Evolutionary conservation across 2,797 vertebrate species (phyloP).

Genomic region (Gobio occitaniae): DNA sequence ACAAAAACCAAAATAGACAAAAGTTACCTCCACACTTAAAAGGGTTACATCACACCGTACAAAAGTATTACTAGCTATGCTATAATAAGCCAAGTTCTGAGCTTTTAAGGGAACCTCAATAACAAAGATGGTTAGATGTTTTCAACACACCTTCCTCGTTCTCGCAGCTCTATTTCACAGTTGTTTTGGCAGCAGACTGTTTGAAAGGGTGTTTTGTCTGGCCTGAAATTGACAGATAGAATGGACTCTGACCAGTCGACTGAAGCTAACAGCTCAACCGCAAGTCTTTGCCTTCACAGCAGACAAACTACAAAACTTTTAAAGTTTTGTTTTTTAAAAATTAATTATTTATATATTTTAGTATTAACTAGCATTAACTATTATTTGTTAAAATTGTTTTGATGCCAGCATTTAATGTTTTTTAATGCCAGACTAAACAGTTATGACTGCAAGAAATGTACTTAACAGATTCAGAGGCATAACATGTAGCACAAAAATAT

Average conservation of each 20-base stretch:
- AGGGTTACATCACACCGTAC: neutral
- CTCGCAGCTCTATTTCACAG: conserved; percentile 28
- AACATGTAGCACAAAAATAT: no score
- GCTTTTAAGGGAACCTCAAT: conserved; percentile 1
- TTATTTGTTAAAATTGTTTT: no score
- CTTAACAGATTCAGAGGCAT: no score
- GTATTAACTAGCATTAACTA: no score
- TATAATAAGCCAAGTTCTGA: conserved; percentile 1
- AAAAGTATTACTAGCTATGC: neutral
- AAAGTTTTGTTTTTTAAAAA: neutral
- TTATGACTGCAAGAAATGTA: no score
- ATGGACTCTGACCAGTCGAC: conserved; percentile 28
- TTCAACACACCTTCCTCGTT: neutral
- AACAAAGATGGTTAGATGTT: conserved; percentile 17
- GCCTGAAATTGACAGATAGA: conserved; percentile 33
- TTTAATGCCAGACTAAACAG: no score
- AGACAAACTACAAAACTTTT: neutral
- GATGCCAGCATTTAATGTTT: no score
- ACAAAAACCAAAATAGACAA: neutral
- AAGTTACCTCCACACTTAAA: neutral
- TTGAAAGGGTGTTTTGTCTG: conserved; percentile 42
- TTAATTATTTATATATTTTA: neutral
- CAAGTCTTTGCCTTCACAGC: neutral
- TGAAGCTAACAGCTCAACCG: conserved; percentile 16
- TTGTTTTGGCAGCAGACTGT: conserved; percentile 41